A percentile compares a stretch with the other conserved stretches of the same genome.
These are phyloP conservation scores for Sycobia sp. DNA, from an alignment of 1,140 invertebrate genomes.

Conservation along the genomic window DNA sequence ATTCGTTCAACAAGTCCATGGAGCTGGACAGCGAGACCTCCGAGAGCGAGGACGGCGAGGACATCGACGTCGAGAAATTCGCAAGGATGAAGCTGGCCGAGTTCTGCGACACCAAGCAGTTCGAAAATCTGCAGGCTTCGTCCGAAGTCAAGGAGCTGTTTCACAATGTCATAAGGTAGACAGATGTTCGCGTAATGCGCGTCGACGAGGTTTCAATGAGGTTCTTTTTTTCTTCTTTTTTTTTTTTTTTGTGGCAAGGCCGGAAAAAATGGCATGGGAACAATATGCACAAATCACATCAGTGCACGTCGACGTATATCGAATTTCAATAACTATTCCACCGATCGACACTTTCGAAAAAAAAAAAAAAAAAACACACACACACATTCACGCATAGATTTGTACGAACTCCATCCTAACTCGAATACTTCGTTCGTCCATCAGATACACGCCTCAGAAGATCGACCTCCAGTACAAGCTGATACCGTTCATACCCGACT, in stretches of 20 bases:
- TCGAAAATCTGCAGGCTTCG: slow-evolving; percentile 80
- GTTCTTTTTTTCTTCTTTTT: too few relatives aligned
- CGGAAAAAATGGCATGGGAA: too few relatives aligned
- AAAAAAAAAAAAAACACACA: too few relatives aligned
- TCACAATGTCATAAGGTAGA: slow-evolving; percentile 87
- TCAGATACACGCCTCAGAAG: slow-evolving; percentile 88
- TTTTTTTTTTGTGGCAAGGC: too few relatives aligned
- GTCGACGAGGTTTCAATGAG: too few relatives aligned
- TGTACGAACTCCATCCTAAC: neutral
- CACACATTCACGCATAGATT: too few relatives aligned
- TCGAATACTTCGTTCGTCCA: neutral
- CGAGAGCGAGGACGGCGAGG: slow-evolving; percentile 55
- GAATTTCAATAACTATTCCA: too few relatives aligned
- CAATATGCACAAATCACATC: too few relatives aligned
- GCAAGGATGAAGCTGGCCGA: slow-evolving; percentile 60
- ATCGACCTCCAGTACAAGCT: slow-evolving; percentile 90
- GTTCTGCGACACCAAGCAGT: slow-evolving; percentile 85
- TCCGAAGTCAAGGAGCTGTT: slow-evolving; percentile 91
- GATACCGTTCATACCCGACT: slow-evolving; percentile 95
- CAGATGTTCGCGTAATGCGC: slow-evolving; percentile 91
- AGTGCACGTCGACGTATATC: too few relatives aligned
- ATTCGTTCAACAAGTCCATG: slow-evolving; percentile 44
- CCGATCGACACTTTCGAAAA: too few relatives aligned
- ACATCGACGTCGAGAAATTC: slow-evolving; percentile 51
- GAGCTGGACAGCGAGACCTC: slow-evolving; percentile 52